Conservation (phyloP, 2,888 invertebrate species). For the Tromatobia lineatoria region DNA sequence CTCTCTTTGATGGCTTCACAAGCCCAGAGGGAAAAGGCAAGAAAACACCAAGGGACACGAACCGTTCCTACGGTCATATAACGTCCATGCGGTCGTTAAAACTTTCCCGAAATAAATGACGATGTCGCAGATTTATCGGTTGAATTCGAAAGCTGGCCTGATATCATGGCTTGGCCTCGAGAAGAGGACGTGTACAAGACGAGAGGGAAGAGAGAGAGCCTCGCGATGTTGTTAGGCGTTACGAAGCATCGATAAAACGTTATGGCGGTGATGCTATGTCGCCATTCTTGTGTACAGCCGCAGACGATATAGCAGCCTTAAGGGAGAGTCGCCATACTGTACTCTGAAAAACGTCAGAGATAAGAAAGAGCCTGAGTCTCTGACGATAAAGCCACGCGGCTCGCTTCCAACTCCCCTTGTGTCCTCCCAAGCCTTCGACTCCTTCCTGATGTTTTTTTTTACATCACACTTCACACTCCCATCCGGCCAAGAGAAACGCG, state of each 20-base stretch:
- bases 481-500: slow-evolving; percentile 56
- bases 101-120: slow-evolving; percentile 59
- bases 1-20: background rate
- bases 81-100: slow-evolving; percentile 59
- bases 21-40: background rate
- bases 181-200: slow-evolving; percentile 14
- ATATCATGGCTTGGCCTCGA: background rate
- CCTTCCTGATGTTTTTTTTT: slow-evolving; percentile 32
- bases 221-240: slow-evolving; percentile 27
- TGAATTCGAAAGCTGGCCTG: slow-evolving; percentile 50
- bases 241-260: slow-evolving; percentile 54
- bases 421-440: slow-evolving; percentile 32
- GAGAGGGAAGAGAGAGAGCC: slow-evolving; percentile 2
- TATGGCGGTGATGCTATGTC: slow-evolving; percentile 18
- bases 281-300: slow-evolving; percentile 1
- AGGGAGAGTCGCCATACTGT: slow-evolving; percentile 42
- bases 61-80: slow-evolving; percentile 38
- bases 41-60: slow-evolving; percentile 8
- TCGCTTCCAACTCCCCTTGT: slow-evolving; percentile 8
- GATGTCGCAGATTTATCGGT: slow-evolving; percentile 54
- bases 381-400: slow-evolving; percentile 55
- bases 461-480: slow-evolving; percentile 43
- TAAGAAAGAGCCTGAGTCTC: slow-evolving; percentile 62
- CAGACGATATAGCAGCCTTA: background rate
- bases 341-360: slow-evolving; percentile 63